Conservation (phyloP, 2,797 vertebrate genomes). For the Clamator glandarius region DNA sequence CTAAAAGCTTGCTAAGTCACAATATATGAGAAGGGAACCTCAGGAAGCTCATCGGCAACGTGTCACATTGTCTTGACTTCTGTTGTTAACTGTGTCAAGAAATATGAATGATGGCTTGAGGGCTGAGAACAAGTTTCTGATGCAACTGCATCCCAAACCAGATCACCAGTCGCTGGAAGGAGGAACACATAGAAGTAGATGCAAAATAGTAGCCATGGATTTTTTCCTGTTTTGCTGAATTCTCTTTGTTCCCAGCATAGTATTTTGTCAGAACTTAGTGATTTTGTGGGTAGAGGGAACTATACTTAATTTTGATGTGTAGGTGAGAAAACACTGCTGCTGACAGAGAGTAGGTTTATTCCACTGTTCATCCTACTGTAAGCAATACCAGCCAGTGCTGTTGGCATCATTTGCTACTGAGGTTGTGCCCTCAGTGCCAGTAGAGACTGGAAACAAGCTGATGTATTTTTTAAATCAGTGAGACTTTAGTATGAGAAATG, state of each 20-base stretch:
- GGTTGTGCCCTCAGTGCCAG: background rate
- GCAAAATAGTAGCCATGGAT: background rate
- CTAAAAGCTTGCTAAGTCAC: background rate
- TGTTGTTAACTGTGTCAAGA: background rate
- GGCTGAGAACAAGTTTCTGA: background rate
- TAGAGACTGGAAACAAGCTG: background rate
- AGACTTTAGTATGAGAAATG: background rate
- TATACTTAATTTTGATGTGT: background rate
- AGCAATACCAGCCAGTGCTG: background rate
- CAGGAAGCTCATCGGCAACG: background rate
- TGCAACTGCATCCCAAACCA: background rate
- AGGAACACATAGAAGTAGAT: background rate
- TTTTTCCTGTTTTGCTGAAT: background rate
- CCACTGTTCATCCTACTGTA: background rate
- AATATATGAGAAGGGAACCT: background rate
- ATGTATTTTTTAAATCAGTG: background rate
- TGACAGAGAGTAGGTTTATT: background rate
- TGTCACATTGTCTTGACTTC: constrained; percentile 23
- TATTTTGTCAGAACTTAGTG: background rate
- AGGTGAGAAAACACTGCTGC: background rate
- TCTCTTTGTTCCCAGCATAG: background rate
- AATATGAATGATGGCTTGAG: background rate
- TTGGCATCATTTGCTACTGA: background rate
- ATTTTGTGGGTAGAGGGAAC: background rate
- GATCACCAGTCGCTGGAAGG: background rate